phyloP scores from a whole-genome alignment of 1,140 invertebrate species.

The Gryon sp. region DNA sequence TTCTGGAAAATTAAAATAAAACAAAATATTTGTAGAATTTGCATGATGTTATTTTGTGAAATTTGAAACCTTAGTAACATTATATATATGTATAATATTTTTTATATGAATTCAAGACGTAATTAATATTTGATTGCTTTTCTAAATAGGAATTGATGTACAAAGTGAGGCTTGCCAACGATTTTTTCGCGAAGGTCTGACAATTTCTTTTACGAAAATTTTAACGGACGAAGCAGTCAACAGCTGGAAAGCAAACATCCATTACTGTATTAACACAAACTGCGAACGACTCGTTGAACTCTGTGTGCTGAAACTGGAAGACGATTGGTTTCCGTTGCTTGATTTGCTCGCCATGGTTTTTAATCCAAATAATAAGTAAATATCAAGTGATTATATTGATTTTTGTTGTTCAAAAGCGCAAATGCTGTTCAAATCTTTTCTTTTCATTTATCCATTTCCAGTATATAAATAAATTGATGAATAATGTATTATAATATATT shows the following conservation, averaged over 20 bases:
- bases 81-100: too few species aligned
- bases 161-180: constrained; percentile 94
- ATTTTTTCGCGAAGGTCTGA: constrained; percentile 96
- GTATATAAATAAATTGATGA: too few species aligned
- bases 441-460: too few species aligned
- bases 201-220: constrained; percentile 97
- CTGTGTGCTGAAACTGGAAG: constrained; percentile 92
- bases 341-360: constrained; percentile 96
- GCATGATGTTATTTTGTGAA: too few species aligned
- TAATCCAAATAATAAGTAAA: constrained; percentile 94
- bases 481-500: too few species aligned
- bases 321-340: constrained; percentile 96
- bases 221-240: constrained; percentile 98
- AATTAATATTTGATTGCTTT: constrained; percentile 1
- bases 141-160: constrained; percentile 88
- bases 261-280: constrained; percentile 96
- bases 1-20: too few species aligned
- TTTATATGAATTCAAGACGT: constrained; percentile 3
- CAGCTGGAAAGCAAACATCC: constrained; percentile 98
- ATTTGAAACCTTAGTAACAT: too few species aligned
- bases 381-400: background rate
- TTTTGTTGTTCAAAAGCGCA: too few species aligned
- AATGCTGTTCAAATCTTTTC: too few species aligned
- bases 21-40: too few species aligned
- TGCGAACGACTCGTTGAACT: constrained; percentile 95